Conservation (phyloP, 2,888 invertebrate species). For the Polia nebulosa region DNA sequence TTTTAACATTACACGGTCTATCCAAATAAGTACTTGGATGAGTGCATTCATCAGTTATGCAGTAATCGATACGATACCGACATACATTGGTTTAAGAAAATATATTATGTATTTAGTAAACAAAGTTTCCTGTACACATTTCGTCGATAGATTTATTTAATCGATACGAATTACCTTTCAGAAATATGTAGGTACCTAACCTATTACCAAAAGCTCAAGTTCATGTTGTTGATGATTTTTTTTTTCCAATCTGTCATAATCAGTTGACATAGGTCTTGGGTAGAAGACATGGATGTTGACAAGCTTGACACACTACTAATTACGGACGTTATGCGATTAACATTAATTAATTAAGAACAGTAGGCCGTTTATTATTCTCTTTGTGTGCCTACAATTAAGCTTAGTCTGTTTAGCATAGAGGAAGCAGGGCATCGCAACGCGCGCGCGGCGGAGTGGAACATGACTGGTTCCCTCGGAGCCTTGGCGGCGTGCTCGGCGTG, state of each 20-base stretch:
- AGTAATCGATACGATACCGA: constrained; percentile 48
- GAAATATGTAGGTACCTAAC: neutral
- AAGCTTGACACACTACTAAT: constrained; percentile 24
- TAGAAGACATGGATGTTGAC: constrained; percentile 3
- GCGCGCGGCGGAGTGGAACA: constrained; percentile 83
- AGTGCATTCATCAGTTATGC: constrained; percentile 43
- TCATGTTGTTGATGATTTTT: neutral
- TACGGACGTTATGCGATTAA: constrained; percentile 34
- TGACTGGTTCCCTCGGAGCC: constrained; percentile 83
- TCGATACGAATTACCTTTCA: neutral
- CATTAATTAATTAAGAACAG: constrained; percentile 48
- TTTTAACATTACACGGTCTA: constrained; percentile 9
- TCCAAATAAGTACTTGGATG: constrained; percentile 17
- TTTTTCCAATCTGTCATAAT: constrained; percentile 2
- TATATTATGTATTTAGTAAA: constrained; percentile 43
- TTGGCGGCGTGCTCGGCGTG: constrained; percentile 28
- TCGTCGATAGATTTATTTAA: constrained; percentile 9
- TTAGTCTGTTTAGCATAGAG: constrained; percentile 64
- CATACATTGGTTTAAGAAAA: constrained; percentile 35
- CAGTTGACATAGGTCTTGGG: constrained; percentile 1
- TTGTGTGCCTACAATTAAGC: constrained; percentile 44
- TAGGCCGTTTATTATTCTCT: constrained; percentile 54
- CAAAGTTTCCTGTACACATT: constrained; percentile 41
- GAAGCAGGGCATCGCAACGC: constrained; percentile 81
- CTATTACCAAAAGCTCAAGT: neutral